Evolutionary conservation across 2,797 vertebrate genomes (phyloP).

Genomic region (Phataginus tricuspis): DNA sequence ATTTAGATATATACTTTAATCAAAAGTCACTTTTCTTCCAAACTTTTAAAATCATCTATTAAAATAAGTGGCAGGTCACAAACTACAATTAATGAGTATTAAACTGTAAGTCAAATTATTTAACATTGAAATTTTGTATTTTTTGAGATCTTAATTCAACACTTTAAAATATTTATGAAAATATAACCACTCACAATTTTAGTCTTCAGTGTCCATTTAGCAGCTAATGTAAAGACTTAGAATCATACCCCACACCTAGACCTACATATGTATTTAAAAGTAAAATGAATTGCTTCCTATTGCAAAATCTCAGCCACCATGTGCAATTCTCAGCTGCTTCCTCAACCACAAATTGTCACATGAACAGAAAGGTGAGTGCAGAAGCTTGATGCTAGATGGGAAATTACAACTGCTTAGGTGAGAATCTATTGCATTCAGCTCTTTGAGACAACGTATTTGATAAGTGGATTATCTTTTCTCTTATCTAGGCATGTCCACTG

Average conservation of each 20-base stretch:
- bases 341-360: not conserved
- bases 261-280: not conserved
- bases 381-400: not conserved
- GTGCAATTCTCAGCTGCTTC: not conserved
- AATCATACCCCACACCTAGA: not conserved
- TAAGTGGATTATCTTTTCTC: not conserved
- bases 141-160: not conserved
- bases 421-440: not conserved
- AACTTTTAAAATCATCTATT: not conserved
- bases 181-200: not conserved
- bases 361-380: not conserved
- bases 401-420: not conserved
- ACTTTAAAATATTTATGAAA: not conserved
- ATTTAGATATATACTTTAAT: not conserved
- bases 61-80: not conserved
- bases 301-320: not conserved
- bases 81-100: not conserved
- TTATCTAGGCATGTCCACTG: not conserved
- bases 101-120: not conserved
- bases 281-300: not conserved
- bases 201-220: not conserved
- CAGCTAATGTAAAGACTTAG: not conserved
- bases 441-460: not conserved
- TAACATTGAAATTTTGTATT: not conserved
- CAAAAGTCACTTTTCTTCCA: not conserved